Evolutionary conservation across 2,888 invertebrate species (phyloP).

Genomic region (Mamestra brassicae): DNA sequence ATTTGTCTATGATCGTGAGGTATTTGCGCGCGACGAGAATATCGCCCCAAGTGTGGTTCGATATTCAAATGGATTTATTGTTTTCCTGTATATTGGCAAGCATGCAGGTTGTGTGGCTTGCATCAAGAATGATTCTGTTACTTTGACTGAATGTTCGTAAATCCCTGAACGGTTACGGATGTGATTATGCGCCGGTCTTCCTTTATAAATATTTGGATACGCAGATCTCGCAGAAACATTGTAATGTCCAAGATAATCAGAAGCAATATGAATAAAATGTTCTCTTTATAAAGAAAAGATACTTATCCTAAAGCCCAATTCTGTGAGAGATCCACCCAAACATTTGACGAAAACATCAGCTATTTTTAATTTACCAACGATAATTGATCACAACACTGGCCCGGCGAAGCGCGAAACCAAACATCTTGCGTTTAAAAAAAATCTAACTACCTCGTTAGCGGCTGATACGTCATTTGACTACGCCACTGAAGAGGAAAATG

Average conservation of each 20-base stretch:
- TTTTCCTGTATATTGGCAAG: constrained; percentile 57
- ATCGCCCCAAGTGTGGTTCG: constrained; percentile 47
- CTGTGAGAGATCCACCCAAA: constrained; percentile 41
- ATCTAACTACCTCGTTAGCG: constrained; percentile 75
- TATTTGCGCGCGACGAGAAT: constrained; percentile 62
- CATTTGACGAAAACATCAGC: constrained; percentile 57
- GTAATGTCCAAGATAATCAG: constrained; percentile 25
- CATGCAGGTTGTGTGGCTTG: constrained; percentile 49
- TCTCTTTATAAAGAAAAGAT: constrained; percentile 12
- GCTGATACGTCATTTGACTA: constrained; percentile 78
- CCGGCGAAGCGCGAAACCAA: constrained; percentile 67
- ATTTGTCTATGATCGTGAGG: constrained; percentile 74
- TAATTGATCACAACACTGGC: constrained; percentile 65
- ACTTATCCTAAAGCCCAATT: constrained; percentile 9
- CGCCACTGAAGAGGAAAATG: constrained; percentile 46
- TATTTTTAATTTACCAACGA: constrained; percentile 62
- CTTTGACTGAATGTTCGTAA: constrained; percentile 53
- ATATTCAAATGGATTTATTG: constrained; percentile 61
- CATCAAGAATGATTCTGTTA: constrained; percentile 53
- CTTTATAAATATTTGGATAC: constrained; percentile 57
- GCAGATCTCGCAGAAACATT: constrained; percentile 31
- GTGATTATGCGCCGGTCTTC: constrained; percentile 52
- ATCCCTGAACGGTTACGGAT: constrained; percentile 48
- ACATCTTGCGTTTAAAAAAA: constrained; percentile 67
- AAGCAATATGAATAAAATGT: constrained; percentile 33